Evolutionary conservation across 2,888 invertebrate genomes (phyloP).

Genomic region (Neoitamus cyanurus): DNA sequence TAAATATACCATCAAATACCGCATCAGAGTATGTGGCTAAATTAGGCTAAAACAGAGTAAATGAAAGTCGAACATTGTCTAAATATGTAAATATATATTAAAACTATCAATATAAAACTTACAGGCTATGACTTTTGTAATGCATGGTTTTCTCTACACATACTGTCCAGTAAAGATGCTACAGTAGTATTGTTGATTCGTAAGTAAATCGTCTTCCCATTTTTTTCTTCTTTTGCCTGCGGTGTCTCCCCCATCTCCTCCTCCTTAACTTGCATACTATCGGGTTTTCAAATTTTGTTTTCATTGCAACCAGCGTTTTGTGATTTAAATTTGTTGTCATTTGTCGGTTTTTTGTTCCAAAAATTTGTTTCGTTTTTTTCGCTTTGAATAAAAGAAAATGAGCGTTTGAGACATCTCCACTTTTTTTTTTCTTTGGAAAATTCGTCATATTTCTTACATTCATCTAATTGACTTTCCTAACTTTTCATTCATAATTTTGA

Average conservation of each 20-base stretch:
- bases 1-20: too few relatives aligned
- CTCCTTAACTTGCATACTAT: neutral
- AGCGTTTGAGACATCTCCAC: neutral
- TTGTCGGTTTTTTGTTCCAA: neutral
- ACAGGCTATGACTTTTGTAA: constrained; percentile 44
- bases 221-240: neutral
- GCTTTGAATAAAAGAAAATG: neutral
- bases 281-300: neutral
- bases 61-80: neutral
- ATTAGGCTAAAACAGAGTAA: neutral
- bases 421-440: neutral
- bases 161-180: constrained; percentile 31
- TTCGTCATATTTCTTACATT: neutral
- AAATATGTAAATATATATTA: constrained; percentile 50
- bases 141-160: constrained; percentile 8
- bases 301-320: neutral
- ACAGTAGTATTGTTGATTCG: neutral
- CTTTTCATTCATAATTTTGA: neutral
- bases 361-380: neutral
- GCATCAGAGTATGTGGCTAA: too few relatives aligned
- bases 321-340: neutral
- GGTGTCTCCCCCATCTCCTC: neutral
- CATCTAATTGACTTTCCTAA: constrained; percentile 38
- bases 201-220: neutral
- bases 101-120: constrained; percentile 52